Evolutionary conservation across 2,113 vertebrate species (phyloP).

Genomic region (Colinus virginianus): DNA sequence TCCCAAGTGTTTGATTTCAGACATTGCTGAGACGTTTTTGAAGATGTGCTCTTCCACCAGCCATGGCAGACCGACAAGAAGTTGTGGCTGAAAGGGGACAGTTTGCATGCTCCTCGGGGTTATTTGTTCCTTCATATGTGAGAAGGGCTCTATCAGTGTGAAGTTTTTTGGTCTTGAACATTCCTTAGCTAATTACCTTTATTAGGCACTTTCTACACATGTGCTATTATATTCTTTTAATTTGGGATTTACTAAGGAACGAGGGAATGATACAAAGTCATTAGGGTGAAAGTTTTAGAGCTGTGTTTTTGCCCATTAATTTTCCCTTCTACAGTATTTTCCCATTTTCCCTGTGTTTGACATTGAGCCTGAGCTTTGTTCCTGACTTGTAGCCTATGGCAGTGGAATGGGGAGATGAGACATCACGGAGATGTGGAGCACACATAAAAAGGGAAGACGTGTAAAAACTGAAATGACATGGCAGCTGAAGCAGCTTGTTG

Average conservation of each 20-base stretch:
- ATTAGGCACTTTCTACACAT: neutral
- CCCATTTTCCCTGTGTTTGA: constrained; percentile 66
- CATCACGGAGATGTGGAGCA: constrained; percentile 62
- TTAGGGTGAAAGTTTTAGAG: constrained; percentile 39
- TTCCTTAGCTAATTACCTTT: neutral
- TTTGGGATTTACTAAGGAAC: neutral
- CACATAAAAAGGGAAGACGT: constrained; percentile 73
- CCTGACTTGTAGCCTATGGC: constrained; percentile 78
- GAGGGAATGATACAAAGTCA: constrained; percentile 36
- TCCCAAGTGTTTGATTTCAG: neutral
- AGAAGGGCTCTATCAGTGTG: neutral
- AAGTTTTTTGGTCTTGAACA: neutral
- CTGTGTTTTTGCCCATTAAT: constrained; percentile 60
- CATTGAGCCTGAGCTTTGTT: constrained; percentile 70
- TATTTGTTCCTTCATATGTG: neutral
- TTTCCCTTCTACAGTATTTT: constrained; percentile 61
- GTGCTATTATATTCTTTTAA: neutral
- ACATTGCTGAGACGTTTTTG: neutral
- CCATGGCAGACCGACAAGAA: fast-evolving
- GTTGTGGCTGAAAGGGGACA: neutral
- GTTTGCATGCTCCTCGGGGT: fast-evolving
- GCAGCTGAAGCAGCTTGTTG: constrained; percentile 79
- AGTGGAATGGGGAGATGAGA: constrained; percentile 66
- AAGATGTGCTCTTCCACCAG: neutral
- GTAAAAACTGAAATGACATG: constrained; percentile 80